Evolutionary conservation across 35 echinoderm and acorn worm genomes (phyloP).

Genomic region (Hemicentrotus pulcherrimus): DNA sequence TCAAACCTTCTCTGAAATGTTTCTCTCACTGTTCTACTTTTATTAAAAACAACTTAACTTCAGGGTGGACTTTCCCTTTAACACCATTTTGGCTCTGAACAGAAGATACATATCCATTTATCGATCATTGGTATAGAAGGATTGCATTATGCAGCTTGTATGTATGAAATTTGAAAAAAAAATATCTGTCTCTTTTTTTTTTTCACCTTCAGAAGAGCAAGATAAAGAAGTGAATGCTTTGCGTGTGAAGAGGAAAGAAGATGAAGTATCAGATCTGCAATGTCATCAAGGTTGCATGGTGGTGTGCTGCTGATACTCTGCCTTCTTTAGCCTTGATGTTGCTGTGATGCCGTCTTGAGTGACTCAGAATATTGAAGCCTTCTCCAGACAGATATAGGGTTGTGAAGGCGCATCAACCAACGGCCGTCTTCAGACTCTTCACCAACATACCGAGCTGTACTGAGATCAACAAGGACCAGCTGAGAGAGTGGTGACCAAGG

Average conservation of each 20-base stretch:
- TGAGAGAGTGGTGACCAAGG: too few species aligned
- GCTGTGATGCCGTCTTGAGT: neutral
- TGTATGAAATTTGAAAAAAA: neutral
- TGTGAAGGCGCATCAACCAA: neutral
- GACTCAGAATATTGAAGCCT: neutral
- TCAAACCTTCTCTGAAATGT: too few species aligned
- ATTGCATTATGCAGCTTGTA: neutral
- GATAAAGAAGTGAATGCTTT: neutral
- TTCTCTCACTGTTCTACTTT: too few species aligned
- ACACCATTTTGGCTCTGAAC: too few species aligned
- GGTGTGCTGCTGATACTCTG: neutral
- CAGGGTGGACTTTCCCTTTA: too few species aligned
- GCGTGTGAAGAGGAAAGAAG: neutral
- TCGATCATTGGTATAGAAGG: too few species aligned
- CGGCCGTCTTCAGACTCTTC: neutral
- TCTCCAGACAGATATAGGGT: neutral
- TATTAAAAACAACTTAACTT: too few species aligned
- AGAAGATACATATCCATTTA: too few species aligned
- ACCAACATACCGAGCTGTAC: too few species aligned
- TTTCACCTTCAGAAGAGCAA: neutral
- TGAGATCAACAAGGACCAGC: too few species aligned
- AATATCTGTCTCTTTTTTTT: neutral
- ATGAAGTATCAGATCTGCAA: neutral
- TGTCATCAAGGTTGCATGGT: neutral
- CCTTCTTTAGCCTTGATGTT: neutral